Conservation (phyloP, 2,797 vertebrate genomes). For the Etheostoma nigrum region DNA sequence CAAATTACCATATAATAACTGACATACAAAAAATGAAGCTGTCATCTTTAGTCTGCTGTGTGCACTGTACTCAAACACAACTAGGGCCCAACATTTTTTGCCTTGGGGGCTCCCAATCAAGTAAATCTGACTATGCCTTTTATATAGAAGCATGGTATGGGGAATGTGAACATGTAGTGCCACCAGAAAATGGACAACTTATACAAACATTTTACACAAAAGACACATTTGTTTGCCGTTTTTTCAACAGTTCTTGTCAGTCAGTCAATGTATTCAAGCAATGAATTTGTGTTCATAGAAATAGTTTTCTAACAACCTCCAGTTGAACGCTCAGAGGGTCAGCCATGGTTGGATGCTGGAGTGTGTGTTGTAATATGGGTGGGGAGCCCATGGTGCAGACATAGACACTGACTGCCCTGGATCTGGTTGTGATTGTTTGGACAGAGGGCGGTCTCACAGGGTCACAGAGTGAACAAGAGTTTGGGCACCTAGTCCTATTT, state of each 20-base stretch:
- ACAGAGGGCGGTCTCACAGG: constrained; percentile 65
- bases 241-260: neutral
- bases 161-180: neutral
- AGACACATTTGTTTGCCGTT: constrained; percentile 8
- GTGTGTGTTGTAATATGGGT: constrained; percentile 74
- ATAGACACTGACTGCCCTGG: constrained; percentile 58
- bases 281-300: constrained; percentile 19
- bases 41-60: neutral
- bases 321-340: constrained; percentile 21
- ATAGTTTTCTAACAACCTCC: constrained; percentile 25
- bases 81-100: neutral
- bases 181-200: neutral
- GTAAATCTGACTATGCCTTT: neutral
- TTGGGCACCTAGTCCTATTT: constrained; percentile 35
- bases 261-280: neutral
- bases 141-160: neutral
- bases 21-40: neutral
- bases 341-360: constrained; percentile 53
- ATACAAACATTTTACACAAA: neutral
- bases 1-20: neutral
- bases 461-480: constrained; percentile 56
- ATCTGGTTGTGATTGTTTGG: constrained; percentile 70
- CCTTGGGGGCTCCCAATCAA: neutral
- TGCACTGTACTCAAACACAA: neutral
- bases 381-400: constrained; percentile 63